Conservation (phyloP, 2,113 vertebrate genomes). For the Anoplopoma fimbria region DNA sequence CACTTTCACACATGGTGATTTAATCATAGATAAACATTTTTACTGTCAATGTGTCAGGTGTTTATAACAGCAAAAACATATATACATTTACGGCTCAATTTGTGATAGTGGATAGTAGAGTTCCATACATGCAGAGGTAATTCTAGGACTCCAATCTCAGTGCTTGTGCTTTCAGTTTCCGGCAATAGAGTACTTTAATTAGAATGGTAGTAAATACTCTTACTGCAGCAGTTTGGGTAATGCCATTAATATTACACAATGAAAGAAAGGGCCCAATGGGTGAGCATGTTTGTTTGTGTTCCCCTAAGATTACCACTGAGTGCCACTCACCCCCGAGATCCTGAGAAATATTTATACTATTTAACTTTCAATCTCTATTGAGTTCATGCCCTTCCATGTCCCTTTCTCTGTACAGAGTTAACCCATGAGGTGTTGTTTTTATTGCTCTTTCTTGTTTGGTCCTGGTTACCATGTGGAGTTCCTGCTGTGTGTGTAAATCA, state of each 20-base stretch:
- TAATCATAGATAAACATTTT: constrained; percentile 1
- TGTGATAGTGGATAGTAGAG: background rate
- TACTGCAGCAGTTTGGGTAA: background rate
- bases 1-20: constrained; percentile 16
- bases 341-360: constrained; percentile 38
- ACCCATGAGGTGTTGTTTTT: constrained; percentile 74
- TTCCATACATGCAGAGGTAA: background rate
- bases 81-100: background rate
- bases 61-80: background rate
- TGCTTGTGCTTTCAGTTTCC: background rate
- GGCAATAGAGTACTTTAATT: background rate
- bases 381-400: constrained; percentile 19
- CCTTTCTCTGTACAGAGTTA: constrained; percentile 51
- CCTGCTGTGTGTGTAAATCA: constrained; percentile 75
- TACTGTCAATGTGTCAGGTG: background rate
- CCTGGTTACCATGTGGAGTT: constrained; percentile 60
- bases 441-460: constrained; percentile 56
- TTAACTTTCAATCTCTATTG: constrained; percentile 42
- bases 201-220: background rate
- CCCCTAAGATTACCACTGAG: background rate
- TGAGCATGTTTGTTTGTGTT: constrained; percentile 1
- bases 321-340: background rate
- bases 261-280: background rate
- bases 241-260: constrained; percentile 14
- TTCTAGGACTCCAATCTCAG: background rate